A percentile compares a stretch with the other conserved stretches of the same genome.
These are phyloP conservation scores for Alosa sapidissima DNA, from an alignment of 2,797 vertebrate genomes.

Conservation along the genomic window DNA sequence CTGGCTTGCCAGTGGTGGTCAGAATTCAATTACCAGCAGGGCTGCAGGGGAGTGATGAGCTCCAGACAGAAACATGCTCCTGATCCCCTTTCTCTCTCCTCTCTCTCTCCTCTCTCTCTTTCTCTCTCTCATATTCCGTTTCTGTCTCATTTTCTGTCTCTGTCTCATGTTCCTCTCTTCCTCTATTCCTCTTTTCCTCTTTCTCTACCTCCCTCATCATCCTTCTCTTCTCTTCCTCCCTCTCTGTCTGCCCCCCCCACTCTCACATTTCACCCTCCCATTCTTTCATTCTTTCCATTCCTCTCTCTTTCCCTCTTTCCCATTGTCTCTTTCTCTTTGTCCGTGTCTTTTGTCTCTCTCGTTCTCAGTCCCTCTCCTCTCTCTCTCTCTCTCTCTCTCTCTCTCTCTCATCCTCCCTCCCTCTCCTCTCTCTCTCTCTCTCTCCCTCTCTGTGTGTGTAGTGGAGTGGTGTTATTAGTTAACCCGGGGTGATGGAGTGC, in stretches of 20 bases:
- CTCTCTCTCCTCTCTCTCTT: background rate
- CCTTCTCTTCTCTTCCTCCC: background rate
- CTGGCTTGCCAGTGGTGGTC: background rate
- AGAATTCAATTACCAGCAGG: background rate
- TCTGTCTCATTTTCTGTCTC: background rate
- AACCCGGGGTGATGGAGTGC: background rate
- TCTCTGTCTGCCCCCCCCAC: background rate
- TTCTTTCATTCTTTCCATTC: background rate
- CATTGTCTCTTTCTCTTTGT: background rate
- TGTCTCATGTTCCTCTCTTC: background rate
- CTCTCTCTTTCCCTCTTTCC: background rate
- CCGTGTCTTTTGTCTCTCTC: background rate
- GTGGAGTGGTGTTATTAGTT: background rate
- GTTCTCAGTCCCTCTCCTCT: no score
- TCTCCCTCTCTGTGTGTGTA: no score
- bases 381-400: background rate
- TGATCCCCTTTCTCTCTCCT: background rate
- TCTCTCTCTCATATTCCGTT: background rate
- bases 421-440: no score
- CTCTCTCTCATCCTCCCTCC: background rate
- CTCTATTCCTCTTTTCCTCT: background rate
- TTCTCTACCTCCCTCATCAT: background rate
- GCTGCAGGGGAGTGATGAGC: background rate
- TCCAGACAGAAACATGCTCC: background rate
- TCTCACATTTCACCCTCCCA: background rate